Conservation (phyloP, 1,140 invertebrate genomes). For the Eufriesea mexicana region DNA sequence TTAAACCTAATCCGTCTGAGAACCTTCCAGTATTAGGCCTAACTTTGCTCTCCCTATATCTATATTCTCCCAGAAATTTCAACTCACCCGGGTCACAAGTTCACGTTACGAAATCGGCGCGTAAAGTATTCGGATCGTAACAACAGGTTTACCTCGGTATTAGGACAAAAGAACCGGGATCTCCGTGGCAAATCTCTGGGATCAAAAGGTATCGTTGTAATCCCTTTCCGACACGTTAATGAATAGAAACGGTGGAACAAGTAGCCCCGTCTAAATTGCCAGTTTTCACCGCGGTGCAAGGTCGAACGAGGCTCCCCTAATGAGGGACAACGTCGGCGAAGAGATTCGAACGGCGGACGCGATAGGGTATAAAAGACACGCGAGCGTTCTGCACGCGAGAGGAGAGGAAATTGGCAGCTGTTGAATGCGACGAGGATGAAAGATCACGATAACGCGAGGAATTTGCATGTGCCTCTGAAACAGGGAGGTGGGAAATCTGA, state of each 20-base stretch:
- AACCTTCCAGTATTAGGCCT: too few relatives aligned
- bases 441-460: conserved; percentile 23
- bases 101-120: too few relatives aligned
- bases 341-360: background rate
- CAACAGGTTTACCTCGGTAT: too few relatives aligned
- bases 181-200: background rate
- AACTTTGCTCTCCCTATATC: too few relatives aligned
- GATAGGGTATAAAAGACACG: conserved; percentile 33
- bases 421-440: background rate
- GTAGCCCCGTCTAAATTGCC: background rate
- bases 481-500: background rate
- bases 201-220: too few relatives aligned
- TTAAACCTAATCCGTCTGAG: too few relatives aligned
- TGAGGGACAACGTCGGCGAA: conserved; percentile 6
- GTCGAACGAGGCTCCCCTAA: conserved; percentile 26
- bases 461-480: conserved; percentile 24
- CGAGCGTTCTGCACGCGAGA: conserved; percentile 35
- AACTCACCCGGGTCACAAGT: too few relatives aligned
- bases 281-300: conserved; percentile 22
- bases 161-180: background rate
- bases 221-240: background rate
- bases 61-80: too few relatives aligned
- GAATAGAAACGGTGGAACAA: background rate
- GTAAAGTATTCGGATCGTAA: too few relatives aligned
- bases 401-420: conserved; percentile 24